Evolutionary conservation across 2,888 invertebrate genomes (phyloP).

Genomic region (Mycalesis mineus): DNA sequence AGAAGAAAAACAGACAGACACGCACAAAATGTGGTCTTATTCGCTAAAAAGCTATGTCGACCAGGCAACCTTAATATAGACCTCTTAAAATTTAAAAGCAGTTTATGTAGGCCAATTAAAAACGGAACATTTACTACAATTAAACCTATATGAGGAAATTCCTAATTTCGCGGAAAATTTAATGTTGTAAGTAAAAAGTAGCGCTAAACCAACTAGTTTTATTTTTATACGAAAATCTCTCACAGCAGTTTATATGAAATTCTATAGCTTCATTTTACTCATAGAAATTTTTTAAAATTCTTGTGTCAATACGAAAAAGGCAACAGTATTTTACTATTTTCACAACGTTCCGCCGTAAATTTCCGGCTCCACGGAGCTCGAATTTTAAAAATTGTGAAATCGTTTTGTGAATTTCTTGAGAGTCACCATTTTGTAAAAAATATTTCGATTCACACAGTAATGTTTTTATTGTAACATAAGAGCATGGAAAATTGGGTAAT

Average conservation of each 20-base stretch:
- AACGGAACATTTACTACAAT: no score
- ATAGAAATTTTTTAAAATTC: slow-evolving; percentile 1
- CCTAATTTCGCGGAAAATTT: no score
- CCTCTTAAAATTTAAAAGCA: no score
- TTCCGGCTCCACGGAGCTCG: slow-evolving; percentile 16
- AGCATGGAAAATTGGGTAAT: no score
- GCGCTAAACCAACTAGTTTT: background rate
- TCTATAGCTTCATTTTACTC: background rate
- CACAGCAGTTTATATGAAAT: background rate
- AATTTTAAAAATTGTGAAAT: slow-evolving; percentile 8
- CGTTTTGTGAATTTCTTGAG: slow-evolving; percentile 7
- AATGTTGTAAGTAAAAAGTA: no score
- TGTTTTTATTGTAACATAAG: background rate
- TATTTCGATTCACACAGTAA: background rate
- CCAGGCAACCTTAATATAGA: no score
- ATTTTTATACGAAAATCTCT: no score
- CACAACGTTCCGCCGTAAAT: slow-evolving; percentile 16
- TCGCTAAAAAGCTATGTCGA: no score
- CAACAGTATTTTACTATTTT: slow-evolving; percentile 15
- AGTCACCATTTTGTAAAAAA: background rate
- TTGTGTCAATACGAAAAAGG: slow-evolving; percentile 6
- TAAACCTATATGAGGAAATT: no score
- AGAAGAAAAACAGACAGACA: no score
- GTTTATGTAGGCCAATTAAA: no score
- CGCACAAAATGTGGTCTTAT: no score